Percentiles rank a stretch among this genome's conserved stretches.
Conservation (phyloP, 2,113 vertebrate species). For the Trematocara variabile region DNA sequence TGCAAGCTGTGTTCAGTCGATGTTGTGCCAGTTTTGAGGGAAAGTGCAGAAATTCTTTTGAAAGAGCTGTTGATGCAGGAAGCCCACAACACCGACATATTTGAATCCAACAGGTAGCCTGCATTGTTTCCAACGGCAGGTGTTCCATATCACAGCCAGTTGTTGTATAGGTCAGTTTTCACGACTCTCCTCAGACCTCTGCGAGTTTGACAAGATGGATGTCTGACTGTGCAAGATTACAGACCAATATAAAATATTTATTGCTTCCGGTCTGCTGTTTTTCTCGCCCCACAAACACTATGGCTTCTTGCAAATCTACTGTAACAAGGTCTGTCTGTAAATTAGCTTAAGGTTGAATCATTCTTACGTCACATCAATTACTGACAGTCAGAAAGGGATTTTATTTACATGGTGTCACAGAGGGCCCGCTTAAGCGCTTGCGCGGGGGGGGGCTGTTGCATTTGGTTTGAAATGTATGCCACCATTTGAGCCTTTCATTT, state of each 20-base stretch:
- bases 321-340: background rate
- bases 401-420: background rate
- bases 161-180: conserved; percentile 10
- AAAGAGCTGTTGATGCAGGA: background rate
- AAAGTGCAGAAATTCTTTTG: background rate
- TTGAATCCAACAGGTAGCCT: background rate
- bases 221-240: background rate
- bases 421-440: background rate
- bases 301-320: background rate
- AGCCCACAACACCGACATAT: background rate
- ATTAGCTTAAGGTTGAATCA: background rate
- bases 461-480: background rate
- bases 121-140: background rate
- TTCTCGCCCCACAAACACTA: background rate
- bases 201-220: background rate
- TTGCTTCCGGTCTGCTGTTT: background rate
- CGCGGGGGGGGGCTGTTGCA: background rate
- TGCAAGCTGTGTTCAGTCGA: background rate
- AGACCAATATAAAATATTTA: background rate
- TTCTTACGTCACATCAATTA: background rate
- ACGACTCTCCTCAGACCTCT: background rate
- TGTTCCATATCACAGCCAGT: background rate
- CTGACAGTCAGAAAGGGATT: background rate
- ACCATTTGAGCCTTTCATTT: background rate
- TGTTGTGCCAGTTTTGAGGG: background rate